Evolutionary conservation across 1,140 invertebrate species (phyloP), one percentile per base, ranked within the genome.

Genomic region (Cyrtorhinus lividipennis): DNA sequence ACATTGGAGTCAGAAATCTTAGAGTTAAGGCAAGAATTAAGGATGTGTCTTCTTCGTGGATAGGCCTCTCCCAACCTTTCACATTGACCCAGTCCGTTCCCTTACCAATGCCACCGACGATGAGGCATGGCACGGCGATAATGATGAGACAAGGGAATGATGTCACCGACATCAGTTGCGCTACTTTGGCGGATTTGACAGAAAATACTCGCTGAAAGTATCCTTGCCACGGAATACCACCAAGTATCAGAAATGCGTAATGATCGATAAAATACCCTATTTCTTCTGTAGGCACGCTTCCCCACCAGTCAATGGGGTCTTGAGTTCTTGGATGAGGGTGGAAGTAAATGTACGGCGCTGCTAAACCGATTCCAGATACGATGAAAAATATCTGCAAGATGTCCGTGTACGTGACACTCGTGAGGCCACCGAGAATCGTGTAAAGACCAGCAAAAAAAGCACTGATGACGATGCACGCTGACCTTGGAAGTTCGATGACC

Each of bases 191-290:
- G 27, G 79, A 83, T 70, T 81, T 82, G n/a, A 86, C 83, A 25
- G 86, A 88, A 53, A 90, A 72, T 1, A 91, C 86, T 65, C 88
- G 75, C 76, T 91, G 88, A 73, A 90, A 90, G 70, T 90, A 90
- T 1, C 85, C 83, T 81, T 90, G 88, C 86, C 87, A 91, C 27
- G 88, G 87, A 67, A 91, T 88, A 58, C 88, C 88, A 2, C 88
- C 88, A 71, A 90, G 87, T 30, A 86, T 79, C 2, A 90, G 74
- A 20, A 90, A 75, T 8, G 90, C 75, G 73, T 81, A 81, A 56
- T 76, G 78, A 71, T 91, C 88, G 22, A 83, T 71, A 77, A 86
- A 90, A 22, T 77, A 72, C 0, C 82, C 83, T 13, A 81, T 71
- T 60, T 81, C 77, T 59, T 75, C 70, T 12, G 71, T 72, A 58